A percentile compares a stretch with the other conserved stretches of the same genome.
Evolutionary conservation across 2,797 vertebrate species (phyloP).

Genomic region (Anomalospiza imberbis): DNA sequence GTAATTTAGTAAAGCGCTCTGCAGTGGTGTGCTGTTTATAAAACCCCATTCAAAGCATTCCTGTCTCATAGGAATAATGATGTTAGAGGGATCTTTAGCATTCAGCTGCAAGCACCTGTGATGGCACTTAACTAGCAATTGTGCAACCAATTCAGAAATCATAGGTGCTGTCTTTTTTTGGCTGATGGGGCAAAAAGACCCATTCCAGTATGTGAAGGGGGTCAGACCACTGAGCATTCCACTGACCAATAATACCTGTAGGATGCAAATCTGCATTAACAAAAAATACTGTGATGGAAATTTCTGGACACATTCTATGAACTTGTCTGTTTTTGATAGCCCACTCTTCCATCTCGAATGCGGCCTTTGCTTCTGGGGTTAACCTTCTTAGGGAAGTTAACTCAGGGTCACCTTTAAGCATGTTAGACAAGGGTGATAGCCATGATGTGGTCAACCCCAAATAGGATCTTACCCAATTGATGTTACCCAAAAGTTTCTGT

Average conservation of each 20-base stretch:
- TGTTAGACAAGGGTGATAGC: too few species aligned
- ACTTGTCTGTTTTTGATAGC: neutral
- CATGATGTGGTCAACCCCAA: too few species aligned
- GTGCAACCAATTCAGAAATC: neutral
- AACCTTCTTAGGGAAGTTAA: too few species aligned
- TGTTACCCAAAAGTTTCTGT: too few species aligned
- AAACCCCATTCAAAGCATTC: too few species aligned
- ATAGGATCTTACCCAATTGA: too few species aligned
- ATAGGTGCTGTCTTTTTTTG: neutral
- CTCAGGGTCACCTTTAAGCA: too few species aligned
- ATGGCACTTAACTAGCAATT: neutral
- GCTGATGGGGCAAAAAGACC: neutral
- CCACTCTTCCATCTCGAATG: neutral
- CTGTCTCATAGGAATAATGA: too few species aligned
- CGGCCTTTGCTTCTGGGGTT: too few species aligned
- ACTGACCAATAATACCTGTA: neutral
- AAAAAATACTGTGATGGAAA: neutral
- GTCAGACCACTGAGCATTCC: neutral
- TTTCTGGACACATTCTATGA: neutral
- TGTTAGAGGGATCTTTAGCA: too few species aligned
- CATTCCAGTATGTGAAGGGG: neutral
- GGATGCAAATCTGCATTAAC: neutral
- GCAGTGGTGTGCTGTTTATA: too few species aligned
- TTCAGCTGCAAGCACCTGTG: neutral
- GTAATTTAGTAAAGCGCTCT: too few species aligned